Conservation (phyloP, 2,113 vertebrate genomes). For the Macaca mulatta region DNA sequence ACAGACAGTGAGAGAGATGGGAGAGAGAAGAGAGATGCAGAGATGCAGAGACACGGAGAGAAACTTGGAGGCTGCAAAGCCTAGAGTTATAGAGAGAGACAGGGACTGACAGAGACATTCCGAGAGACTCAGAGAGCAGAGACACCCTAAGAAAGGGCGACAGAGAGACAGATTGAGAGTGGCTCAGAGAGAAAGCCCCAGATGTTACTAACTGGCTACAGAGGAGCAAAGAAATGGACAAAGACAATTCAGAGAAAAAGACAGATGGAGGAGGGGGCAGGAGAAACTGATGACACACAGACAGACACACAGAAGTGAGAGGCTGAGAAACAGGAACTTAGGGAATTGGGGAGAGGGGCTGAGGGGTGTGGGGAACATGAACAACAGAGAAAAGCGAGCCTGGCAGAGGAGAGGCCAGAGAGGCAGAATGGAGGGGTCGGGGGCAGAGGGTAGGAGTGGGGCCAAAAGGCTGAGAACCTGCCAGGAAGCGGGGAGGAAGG, state of each 20-base stretch:
- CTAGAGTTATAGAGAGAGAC: background rate
- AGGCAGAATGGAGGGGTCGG: background rate
- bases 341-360: background rate
- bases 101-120: background rate
- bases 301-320: slow-evolving; percentile 78
- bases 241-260: slow-evolving; percentile 34
- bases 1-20: slow-evolving; percentile 80
- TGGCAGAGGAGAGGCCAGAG: slow-evolving; percentile 57
- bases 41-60: slow-evolving; percentile 76
- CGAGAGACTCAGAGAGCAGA: slow-evolving; percentile 52
- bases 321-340: background rate
- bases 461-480: background rate
- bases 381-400: slow-evolving; percentile 81
- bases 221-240: slow-evolving; percentile 71
- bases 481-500: background rate
- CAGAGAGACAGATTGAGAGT: slow-evolving; percentile 83
- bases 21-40: slow-evolving; percentile 85
- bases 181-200: slow-evolving; percentile 66
- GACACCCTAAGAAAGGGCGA: background rate
- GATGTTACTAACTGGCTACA: background rate
- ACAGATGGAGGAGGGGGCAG: background rate
- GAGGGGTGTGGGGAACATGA: slow-evolving; percentile 72
- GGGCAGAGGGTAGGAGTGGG: background rate
- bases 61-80: slow-evolving; percentile 62
- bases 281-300: background rate